Evolutionary conservation across 1,140 invertebrate species (phyloP), one percentile per base, ranked within the genome.

Genomic region (Drosophila elegans): DNA sequence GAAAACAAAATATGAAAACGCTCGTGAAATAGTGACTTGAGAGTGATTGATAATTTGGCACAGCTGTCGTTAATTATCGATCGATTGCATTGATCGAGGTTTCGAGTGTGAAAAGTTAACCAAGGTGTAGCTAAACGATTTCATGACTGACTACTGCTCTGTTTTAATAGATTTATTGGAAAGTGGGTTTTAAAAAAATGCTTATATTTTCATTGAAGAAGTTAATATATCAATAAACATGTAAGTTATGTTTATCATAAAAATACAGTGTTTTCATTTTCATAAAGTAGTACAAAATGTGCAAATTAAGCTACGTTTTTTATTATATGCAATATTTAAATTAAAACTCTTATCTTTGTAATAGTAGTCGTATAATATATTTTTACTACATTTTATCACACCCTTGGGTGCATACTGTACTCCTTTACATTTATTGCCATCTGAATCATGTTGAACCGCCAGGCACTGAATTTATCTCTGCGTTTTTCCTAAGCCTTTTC

Each of bases 31-130:
- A 42, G 36, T 51, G 12, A 32, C 45, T 34, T 27, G 39, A 34
- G 34, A 48, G 41, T 45, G 67, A 71, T 57, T 25, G 67, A 57
- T 71, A 56, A 71, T 48, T 71, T 49, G 64, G 36, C 64, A 12
- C 67, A 71, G 67, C 68, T 57, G 53, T 71, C 44, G 68, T 39
- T 71, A 71, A 71, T 71, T 71, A 34, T 39, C 32, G 34, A 69
- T 38, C 63, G 66, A 55, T 69, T 52, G 66, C 62, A 67, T 44
- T 42, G 59, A 42, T 63, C 36, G 29, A 32, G 36, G 41, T 32
- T 49, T 64, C 29, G 29, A 52, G 64, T 66, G 64, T 68, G 64
- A 68, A 68, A 68, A 71, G 36, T 45, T 32, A 42, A 21, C 34
- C 60, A 41, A 69, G 42, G 27, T 46, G 29, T 51, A 55, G 36